Evolutionary conservation across 2,797 vertebrate genomes (phyloP), one percentile per base, ranked within the genome.

Genomic region (Molothrus ater): DNA sequence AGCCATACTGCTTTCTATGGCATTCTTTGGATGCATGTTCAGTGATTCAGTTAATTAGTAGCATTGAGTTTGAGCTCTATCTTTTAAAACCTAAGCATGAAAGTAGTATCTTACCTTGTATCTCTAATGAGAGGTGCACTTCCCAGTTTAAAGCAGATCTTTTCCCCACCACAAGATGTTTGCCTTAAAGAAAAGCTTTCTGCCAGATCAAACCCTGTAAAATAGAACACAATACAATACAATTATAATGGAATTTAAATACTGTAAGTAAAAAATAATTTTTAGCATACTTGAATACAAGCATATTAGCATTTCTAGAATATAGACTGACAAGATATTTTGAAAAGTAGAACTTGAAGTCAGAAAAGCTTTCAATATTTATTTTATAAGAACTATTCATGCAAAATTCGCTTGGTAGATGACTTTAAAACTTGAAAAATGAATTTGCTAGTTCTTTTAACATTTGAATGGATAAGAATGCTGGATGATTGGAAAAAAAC

Each of bases 151-250:
- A 98, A 99, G 34, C 99, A 98, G 16, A 97, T 92, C 96, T 98
- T 98, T 95, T 98, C 98, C 68, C 98, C 98, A 93, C 98, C 98
- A 88, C 98, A 97, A 29, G 98, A 98, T 56, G 98, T 98, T 90
- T 97, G 99, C 89, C 98, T 98, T 76, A 99, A 97, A 92, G 99
- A 98, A 98, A 99, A 99, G 69, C 97, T 98, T 96, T 99, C 98
- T 66, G 98, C 98, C 92, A 99, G 98, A 97, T 99, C 99, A 96
- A 99, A 99, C 86, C 99, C 99, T 99, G 97, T 31, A 88, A 97
- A 97, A 95, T n/a, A 43, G 3, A 22, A 93, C 51, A 96, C 4
- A 63, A n/a, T n/a, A 94, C 53, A 86, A 54, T 54, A 94, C 53
- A 86, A 54, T 54, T 51, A 84, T 73, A 80, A 90, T 32, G 20